Evolutionary conservation across 2,113 vertebrate species (phyloP).

Genomic region (Semnornis frantzii): DNA sequence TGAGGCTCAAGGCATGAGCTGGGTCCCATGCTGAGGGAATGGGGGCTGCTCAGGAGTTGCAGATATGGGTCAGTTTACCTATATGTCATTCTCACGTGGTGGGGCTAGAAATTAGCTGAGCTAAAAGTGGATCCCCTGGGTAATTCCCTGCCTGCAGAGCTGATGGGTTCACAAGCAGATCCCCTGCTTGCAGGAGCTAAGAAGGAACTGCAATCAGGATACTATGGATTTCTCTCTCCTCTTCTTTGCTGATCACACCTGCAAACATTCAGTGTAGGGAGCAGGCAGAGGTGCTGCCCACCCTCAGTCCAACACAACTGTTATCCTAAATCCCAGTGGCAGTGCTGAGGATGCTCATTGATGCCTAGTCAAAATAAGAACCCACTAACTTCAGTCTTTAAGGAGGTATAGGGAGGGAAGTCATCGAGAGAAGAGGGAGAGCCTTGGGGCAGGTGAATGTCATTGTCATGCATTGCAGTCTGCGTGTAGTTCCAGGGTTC

Average conservation of each 20-base stretch:
- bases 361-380: neutral
- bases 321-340: neutral
- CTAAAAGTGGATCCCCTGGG: neutral
- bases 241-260: neutral
- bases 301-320: rapidly evolving
- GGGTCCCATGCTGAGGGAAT: rapidly evolving
- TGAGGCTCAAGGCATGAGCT: neutral
- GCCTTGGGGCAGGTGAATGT: neutral
- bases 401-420: neutral
- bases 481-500: neutral
- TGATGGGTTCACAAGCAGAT: neutral
- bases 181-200: neutral
- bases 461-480: neutral
- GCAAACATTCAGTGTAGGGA: neutral
- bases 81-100: rapidly evolving
- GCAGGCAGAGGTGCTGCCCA: neutral
- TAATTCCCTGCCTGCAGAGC: neutral
- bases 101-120: neutral
- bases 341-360: rapidly evolving
- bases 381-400: neutral
- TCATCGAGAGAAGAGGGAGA: neutral
- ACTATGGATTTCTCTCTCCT: neutral
- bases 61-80: neutral
- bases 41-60: neutral
- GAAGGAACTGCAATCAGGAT: neutral